Percentiles rank a stretch among this genome's conserved stretches.
phyloP scores from a whole-genome alignment of 2,888 invertebrate genomes.

The Dicycla oo region DNA sequence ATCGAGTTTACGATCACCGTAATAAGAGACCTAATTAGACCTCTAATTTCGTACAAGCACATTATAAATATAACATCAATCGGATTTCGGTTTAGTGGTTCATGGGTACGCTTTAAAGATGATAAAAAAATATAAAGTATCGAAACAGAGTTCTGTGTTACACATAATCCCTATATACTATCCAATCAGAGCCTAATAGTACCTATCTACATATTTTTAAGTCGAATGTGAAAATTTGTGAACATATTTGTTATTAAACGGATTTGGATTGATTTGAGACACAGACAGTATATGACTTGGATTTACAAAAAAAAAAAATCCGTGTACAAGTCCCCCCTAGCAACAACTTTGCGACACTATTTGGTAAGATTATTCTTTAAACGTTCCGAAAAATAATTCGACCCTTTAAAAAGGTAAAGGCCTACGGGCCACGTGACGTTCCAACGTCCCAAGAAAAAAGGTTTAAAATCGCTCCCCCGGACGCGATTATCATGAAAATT shows the following conservation, averaged over 20 bases:
- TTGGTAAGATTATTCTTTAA: neutral
- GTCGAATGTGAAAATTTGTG: neutral
- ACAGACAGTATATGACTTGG: neutral
- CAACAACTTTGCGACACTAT: neutral
- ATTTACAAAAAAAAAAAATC: too few species aligned
- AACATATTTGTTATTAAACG: neutral
- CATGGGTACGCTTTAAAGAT: neutral
- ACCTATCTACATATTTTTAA: neutral
- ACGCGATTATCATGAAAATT: conserved; percentile 45
- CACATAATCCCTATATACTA: neutral
- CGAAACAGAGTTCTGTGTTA: too few species aligned
- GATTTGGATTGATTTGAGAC: conserved; percentile 15
- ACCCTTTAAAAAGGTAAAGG: conserved; percentile 35
- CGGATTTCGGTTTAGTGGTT: neutral
- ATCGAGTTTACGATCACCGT: conserved; percentile 17
- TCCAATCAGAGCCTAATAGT: neutral
- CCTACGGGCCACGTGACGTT: conserved; percentile 31
- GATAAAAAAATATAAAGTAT: neutral
- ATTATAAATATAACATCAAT: conserved; percentile 2
- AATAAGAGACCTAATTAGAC: conserved; percentile 25
- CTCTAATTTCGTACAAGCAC: conserved; percentile 2
- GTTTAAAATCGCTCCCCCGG: conserved; percentile 22
- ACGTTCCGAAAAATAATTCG: conserved; percentile 15
- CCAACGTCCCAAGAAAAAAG: conserved; percentile 45
- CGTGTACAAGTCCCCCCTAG: neutral